phyloP scores from a whole-genome alignment of 2,888 invertebrate species.

The Prenolepis imparis region DNA sequence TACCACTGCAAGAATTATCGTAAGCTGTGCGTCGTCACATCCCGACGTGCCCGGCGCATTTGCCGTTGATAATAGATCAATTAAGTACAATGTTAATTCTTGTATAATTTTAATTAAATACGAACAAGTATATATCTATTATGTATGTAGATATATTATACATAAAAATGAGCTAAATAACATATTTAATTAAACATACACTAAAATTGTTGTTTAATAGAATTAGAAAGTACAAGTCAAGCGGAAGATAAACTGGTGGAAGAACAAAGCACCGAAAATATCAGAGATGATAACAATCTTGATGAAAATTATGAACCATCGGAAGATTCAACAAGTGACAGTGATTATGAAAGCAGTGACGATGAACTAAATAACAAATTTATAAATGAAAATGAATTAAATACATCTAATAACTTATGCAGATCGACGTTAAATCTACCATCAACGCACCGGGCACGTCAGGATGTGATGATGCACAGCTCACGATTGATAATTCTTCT shows the following conservation, averaged over 20 bases:
- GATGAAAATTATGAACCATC: not conserved
- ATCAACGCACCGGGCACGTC: not conserved
- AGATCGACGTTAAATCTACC: not conserved
- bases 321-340: not conserved
- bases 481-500: slow-evolving; percentile 4
- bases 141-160: no score
- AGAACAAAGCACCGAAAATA: not conserved
- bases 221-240: slow-evolving; percentile 2
- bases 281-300: not conserved
- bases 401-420: not conserved
- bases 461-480: slow-evolving; percentile 2
- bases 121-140: no score
- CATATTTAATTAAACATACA: not conserved
- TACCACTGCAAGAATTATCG: no score
- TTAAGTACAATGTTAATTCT: no score
- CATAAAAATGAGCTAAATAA: not conserved
- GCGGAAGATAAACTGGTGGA: not conserved
- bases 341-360: slow-evolving; percentile 10
- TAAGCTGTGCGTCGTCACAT: no score
- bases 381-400: not conserved
- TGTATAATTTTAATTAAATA: no score
- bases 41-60: no score
- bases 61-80: slow-evolving; percentile 3
- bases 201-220: slow-evolving; percentile 5
- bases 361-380: not conserved